These are phyloP conservation scores for Sebastes kiyomatsui DNA, from an alignment of 2,797 vertebrate species.

Conservation along the genomic window DNA sequence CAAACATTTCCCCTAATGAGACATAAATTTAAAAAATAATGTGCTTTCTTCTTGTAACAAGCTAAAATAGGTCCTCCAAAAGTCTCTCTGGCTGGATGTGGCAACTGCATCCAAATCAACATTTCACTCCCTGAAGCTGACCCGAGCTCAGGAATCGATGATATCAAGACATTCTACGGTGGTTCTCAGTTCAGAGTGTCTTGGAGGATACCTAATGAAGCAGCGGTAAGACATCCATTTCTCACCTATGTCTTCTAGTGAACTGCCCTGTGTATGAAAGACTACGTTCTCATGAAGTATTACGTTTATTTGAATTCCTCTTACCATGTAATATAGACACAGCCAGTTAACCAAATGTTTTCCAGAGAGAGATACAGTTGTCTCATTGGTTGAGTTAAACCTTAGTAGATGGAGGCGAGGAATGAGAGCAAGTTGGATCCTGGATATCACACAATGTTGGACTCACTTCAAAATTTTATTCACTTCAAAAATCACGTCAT, in stretches of 20 bases:
- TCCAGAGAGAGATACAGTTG: background rate
- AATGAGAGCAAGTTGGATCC: background rate
- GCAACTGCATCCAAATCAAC: conserved; percentile 57
- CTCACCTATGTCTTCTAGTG: background rate
- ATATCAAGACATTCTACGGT: background rate
- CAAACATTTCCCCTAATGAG: background rate
- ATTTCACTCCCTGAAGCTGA: conserved; percentile 47
- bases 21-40: background rate
- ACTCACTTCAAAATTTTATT: background rate
- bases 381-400: background rate
- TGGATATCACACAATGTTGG: background rate
- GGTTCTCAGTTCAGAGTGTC: fast-evolving
- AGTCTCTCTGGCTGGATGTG: conserved; percentile 60
- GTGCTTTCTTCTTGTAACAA: conserved; percentile 29
- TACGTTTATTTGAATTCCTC: background rate
- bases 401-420: background rate
- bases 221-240: conserved; percentile 24
- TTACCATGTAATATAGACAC: background rate
- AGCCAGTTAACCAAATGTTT: background rate
- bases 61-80: conserved; percentile 65
- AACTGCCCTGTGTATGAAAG: background rate
- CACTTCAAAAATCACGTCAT: background rate
- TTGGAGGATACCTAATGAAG: conserved; percentile 3
- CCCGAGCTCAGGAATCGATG: fast-evolving
- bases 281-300: background rate